Conservation (phyloP, 1,140 invertebrate genomes). For the Sesamia nonagrioides region DNA sequence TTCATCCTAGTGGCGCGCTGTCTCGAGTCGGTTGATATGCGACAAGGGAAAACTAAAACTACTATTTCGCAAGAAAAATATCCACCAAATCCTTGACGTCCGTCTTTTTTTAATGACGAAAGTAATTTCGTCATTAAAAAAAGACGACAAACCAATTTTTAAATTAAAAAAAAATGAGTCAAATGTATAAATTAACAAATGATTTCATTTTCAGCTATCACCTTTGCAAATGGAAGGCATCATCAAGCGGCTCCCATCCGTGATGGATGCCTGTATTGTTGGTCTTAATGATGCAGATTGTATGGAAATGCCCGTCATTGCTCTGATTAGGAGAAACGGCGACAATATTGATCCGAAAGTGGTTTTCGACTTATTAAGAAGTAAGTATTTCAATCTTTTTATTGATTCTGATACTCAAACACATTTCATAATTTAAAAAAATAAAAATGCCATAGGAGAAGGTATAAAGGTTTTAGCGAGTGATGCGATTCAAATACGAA, state of each 20-base stretch:
- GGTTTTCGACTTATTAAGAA: no score
- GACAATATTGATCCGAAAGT: no score
- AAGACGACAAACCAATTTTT: not conserved
- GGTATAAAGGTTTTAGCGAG: no score
- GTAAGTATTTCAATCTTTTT: no score
- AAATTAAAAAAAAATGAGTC: no score
- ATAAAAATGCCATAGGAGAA: no score
- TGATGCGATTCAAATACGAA: no score
- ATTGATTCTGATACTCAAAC: no score
- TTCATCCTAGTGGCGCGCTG: conserved; percentile 56
- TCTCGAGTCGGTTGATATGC: conserved; percentile 49
- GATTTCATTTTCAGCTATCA: conserved; percentile 53
- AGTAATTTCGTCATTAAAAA: not conserved
- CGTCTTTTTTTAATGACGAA: not conserved
- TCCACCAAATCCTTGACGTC: conserved; percentile 12
- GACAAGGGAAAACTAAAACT: conserved; percentile 50
- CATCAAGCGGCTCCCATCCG: conserved; percentile 53
- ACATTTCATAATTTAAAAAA: no score
- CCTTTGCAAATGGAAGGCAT: conserved; percentile 58
- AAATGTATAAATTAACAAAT: no score
- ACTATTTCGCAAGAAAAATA: conserved; percentile 42
- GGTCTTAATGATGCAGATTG: conserved; percentile 49
- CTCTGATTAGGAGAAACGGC: no score
- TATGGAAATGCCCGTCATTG: no score
- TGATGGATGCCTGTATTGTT: conserved; percentile 55